Percentiles rank a stretch among this genome's conserved stretches.
These are phyloP conservation scores for Noctua pronuba DNA, from an alignment of 2,888 invertebrate species.

Conservation along the genomic window DNA sequence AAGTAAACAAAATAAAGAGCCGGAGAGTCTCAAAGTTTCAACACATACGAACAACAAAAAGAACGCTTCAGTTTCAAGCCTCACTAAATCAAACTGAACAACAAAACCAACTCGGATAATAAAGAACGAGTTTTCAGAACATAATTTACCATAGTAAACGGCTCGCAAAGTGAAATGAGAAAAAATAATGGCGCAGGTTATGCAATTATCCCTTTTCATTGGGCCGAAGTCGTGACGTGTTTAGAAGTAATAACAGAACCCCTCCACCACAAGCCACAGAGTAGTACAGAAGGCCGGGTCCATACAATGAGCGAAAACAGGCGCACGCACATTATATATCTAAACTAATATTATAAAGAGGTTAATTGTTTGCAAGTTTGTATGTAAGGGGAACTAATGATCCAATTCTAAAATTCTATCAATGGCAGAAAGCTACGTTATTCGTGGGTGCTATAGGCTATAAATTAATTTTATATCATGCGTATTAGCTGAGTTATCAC, in stretches of 20 bases:
- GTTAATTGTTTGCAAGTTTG: too few relatives aligned
- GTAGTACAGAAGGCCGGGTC: slow-evolving; percentile 4
- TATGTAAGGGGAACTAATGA: too few relatives aligned
- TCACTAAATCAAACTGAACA: slow-evolving; percentile 43
- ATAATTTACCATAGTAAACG: slow-evolving; percentile 78
- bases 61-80: slow-evolving; percentile 34
- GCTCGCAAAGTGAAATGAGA: slow-evolving; percentile 78
- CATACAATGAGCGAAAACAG: background rate
- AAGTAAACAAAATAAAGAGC: background rate
- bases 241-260: slow-evolving; percentile 62
- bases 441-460: too few relatives aligned
- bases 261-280: slow-evolving; percentile 4
- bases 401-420: too few relatives aligned
- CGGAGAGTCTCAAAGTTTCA: background rate
- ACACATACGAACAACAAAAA: slow-evolving; percentile 13
- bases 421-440: too few relatives aligned
- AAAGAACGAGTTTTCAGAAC: slow-evolving; percentile 71
- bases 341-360: too few relatives aligned
- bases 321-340: background rate
- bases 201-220: slow-evolving; percentile 85
- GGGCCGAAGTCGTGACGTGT: slow-evolving; percentile 65
- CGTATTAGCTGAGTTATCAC: too few relatives aligned
- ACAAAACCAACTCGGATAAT: slow-evolving; percentile 46
- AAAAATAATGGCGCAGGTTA: slow-evolving; percentile 80
- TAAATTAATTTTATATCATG: too few relatives aligned